Conservation (phyloP, 2,888 invertebrate genomes). For the Eupithecia tripunctaria region DNA sequence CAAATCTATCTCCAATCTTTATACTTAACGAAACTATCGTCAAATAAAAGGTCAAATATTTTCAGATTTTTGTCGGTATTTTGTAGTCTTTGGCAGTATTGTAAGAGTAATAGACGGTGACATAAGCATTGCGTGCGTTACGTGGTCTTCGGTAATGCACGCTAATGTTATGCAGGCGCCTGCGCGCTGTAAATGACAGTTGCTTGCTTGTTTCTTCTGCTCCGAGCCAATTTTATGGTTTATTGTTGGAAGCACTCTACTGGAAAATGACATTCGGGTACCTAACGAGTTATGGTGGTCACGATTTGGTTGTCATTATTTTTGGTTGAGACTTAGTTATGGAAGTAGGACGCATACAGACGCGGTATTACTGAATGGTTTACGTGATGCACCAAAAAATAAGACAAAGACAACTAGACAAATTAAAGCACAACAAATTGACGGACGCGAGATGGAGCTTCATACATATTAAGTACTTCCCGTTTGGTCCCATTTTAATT, state of each 20-base stretch:
- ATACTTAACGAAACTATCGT: neutral
- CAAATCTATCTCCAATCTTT: neutral
- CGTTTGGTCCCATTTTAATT: too few relatives aligned
- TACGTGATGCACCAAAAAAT: neutral
- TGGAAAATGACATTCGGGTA: constrained; percentile 19
- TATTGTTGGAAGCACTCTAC: constrained; percentile 12
- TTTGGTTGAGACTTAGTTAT: neutral
- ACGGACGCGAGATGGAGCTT: neutral
- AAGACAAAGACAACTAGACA: neutral
- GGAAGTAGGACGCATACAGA: neutral
- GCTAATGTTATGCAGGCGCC: constrained; percentile 42
- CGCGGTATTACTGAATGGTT: neutral
- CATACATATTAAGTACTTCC: neutral
- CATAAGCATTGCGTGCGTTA: constrained; percentile 47
- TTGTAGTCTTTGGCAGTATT: constrained; percentile 21
- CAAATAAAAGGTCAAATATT: neutral
- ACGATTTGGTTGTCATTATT: constrained; percentile 5
- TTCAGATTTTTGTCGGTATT: neutral
- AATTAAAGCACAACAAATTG: neutral
- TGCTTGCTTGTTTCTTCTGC: constrained; percentile 24
- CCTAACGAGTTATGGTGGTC: constrained; percentile 16
- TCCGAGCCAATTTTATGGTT: constrained; percentile 11
- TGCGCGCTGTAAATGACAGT: constrained; percentile 33
- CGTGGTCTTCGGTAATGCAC: constrained; percentile 47
- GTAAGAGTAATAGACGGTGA: constrained; percentile 39